These are phyloP conservation scores for Neogobius melanostomus DNA, from an alignment of 2,113 vertebrate species.

Conservation along the genomic window DNA sequence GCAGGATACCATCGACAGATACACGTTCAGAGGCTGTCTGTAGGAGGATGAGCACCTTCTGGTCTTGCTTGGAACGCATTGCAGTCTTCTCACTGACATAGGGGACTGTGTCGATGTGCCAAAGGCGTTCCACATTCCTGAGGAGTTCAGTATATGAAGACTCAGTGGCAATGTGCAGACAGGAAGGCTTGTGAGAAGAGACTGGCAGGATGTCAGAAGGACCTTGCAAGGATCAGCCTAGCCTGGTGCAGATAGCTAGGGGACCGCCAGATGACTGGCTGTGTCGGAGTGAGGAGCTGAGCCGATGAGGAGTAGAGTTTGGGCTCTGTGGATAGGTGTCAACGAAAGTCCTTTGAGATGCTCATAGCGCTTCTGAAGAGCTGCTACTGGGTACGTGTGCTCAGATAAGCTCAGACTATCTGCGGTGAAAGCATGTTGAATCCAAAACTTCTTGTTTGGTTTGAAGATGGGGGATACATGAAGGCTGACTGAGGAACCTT, in stretches of 20 bases:
- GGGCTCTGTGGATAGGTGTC: not conserved
- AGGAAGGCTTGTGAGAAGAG: not conserved
- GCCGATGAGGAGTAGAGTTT: slow-evolving; percentile 7
- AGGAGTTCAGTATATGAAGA: not conserved
- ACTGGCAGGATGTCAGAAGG: not conserved
- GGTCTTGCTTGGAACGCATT: slow-evolving; percentile 3
- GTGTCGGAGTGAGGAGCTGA: not conserved
- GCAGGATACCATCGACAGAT: not conserved
- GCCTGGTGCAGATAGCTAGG: not conserved
- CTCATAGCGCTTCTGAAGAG: not conserved
- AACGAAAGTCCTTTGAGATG: slow-evolving; percentile 6
- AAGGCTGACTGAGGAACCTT: not conserved
- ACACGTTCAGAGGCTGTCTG: not conserved
- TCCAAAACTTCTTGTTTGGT: not conserved
- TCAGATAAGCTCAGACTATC: not conserved
- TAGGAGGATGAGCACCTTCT: slow-evolving; percentile 9
- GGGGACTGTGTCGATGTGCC: no score
- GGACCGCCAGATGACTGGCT: not conserved
- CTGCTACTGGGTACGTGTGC: not conserved
- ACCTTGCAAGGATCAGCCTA: slow-evolving; percentile 5
- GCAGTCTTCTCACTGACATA: no score
- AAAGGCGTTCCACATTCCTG: no score
- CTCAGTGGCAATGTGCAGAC: not conserved
- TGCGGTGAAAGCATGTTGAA: not conserved
- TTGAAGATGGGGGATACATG: no score